phyloP scores from a whole-genome alignment of 2,888 invertebrate species.

The Andrena chrysosceles region DNA sequence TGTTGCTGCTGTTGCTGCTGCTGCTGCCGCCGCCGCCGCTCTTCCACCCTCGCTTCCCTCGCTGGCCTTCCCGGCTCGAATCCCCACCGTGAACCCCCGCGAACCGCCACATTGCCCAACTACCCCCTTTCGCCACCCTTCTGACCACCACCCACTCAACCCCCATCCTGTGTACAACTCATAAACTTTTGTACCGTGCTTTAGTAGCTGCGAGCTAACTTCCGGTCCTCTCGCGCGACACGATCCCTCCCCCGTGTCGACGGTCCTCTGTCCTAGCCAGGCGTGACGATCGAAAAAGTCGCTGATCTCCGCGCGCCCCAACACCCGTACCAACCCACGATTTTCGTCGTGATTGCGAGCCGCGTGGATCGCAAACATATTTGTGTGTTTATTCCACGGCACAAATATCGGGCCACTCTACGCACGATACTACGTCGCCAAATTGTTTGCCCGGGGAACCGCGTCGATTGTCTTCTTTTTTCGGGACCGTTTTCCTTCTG shows the following conservation, averaged over 20 bases:
- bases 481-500: neutral
- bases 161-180: conserved; percentile 76
- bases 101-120: conserved; percentile 70
- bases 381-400: conserved; percentile 43
- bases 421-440: conserved; percentile 18
- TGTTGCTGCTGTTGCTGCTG: conserved; percentile 69
- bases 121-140: conserved; percentile 69
- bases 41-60: conserved; percentile 53
- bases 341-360: conserved; percentile 8
- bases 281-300: conserved; percentile 15
- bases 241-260: conserved; percentile 43
- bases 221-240: conserved; percentile 75
- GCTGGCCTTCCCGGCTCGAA: conserved; percentile 47
- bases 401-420: conserved; percentile 19
- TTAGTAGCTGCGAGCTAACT: conserved; percentile 82
- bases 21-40: conserved; percentile 60
- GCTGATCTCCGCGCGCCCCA: conserved; percentile 49
- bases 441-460: neutral
- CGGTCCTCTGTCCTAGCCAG: neutral
- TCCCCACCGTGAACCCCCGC: conserved; percentile 50
- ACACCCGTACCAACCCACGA: neutral
- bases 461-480: neutral
- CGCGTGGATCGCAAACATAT: conserved; percentile 33
- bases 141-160: conserved; percentile 74
- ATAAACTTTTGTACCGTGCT: conserved; percentile 82